Conservation (phyloP, 1,140 invertebrate species). For the Drosophila ananassae region DNA sequence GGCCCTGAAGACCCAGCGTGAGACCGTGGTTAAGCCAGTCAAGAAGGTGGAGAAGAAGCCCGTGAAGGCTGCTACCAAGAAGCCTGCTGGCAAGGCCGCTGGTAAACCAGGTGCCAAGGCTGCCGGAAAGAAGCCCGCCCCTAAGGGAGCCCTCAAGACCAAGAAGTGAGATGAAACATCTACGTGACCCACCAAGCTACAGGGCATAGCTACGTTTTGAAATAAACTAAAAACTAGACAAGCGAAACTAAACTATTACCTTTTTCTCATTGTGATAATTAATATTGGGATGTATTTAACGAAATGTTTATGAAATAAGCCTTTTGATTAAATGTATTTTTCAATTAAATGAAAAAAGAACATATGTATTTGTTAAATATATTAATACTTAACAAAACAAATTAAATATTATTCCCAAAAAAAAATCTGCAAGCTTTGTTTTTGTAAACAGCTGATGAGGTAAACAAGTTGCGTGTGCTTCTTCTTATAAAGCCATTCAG, state of each 20-base stretch:
- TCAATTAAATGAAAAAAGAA: too few species aligned
- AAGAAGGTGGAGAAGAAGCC: constrained; percentile 65
- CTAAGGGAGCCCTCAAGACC: constrained; percentile 67
- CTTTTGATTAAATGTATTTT: too few species aligned
- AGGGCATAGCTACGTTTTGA: constrained; percentile 34
- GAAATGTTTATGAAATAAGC: too few species aligned
- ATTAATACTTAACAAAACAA: not conserved
- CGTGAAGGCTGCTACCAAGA: constrained; percentile 58
- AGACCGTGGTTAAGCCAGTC: constrained; percentile 48
- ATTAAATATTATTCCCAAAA: not conserved
- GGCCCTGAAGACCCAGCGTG: constrained; percentile 55
- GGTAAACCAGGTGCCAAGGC: constrained; percentile 46
- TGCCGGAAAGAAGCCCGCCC: constrained; percentile 53
- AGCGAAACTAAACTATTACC: too few species aligned
- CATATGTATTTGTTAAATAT: constrained; percentile 25
- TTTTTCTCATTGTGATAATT: too few species aligned
- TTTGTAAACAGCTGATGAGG: constrained; percentile 5
- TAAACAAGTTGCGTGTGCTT: constrained; percentile 15
- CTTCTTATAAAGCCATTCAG: constrained; percentile 42
- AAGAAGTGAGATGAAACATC: constrained; percentile 64
- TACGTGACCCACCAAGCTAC: not conserved
- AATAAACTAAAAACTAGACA: constrained; percentile 30
- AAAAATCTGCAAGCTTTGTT: not conserved
- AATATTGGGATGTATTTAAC: too few species aligned
- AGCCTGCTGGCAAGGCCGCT: constrained; percentile 43